A percentile compares a stretch with the other conserved stretches of the same genome.
phyloP scores from a whole-genome alignment of 2,888 invertebrate genomes.

The Eretmocerus hayati region DNA sequence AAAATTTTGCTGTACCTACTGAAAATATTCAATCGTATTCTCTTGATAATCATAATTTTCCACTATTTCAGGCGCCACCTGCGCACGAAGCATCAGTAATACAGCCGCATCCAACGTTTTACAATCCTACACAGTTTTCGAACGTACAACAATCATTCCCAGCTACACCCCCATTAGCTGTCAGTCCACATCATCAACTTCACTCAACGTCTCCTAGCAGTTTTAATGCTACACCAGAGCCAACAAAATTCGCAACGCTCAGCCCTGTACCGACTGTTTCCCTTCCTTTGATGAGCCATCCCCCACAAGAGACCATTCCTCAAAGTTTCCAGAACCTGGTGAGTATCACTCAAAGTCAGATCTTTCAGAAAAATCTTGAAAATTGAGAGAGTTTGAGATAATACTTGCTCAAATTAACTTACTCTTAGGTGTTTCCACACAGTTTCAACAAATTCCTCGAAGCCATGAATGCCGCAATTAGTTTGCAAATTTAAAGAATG shows the following conservation, averaged over 20 bases:
- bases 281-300: constrained; percentile 23
- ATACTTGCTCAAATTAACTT: too few species aligned
- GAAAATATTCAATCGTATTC: too few species aligned
- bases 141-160: constrained; percentile 4
- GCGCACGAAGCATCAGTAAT: neutral
- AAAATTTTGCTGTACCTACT: too few species aligned
- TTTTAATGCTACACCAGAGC: constrained; percentile 33
- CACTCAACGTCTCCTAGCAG: neutral
- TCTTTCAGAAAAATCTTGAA: too few species aligned
- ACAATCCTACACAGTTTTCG: constrained; percentile 31
- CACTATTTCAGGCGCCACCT: neutral
- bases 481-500: too few species aligned
- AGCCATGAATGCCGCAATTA: too few species aligned
- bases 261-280: constrained; percentile 39
- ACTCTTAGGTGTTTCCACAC: too few species aligned
- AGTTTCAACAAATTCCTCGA: too few species aligned
- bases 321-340: constrained; percentile 41
- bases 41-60: neutral
- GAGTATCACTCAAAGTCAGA: too few species aligned
- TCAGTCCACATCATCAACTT: constrained; percentile 1
- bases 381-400: too few species aligned
- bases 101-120: constrained; percentile 26
- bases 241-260: constrained; percentile 39
- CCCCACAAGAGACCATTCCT: constrained; percentile 32
- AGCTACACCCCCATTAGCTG: neutral